phyloP scores from a whole-genome alignment of 2,888 invertebrate species.

The Hirtodrosophila alboralis region DNA sequence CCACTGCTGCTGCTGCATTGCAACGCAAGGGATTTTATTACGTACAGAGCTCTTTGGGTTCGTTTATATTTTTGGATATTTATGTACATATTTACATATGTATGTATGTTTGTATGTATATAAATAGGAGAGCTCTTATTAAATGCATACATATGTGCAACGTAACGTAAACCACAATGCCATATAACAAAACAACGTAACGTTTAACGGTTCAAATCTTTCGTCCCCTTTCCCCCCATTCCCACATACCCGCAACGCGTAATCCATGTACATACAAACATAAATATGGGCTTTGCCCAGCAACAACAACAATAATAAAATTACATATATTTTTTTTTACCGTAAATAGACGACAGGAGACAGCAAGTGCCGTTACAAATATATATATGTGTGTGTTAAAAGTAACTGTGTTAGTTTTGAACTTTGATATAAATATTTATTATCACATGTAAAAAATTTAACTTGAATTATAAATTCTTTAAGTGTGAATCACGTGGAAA shows the following conservation, averaged over 20 bases:
- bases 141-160: conserved; percentile 52
- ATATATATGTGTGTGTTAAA: no score
- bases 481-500: conserved; percentile 51
- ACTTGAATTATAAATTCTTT: conserved; percentile 6
- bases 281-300: conserved; percentile 9
- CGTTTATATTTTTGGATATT: conserved; percentile 77
- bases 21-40: conserved; percentile 77
- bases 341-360: conserved; percentile 17
- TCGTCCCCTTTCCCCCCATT: no score
- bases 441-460: conserved; percentile 29
- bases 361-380: conserved; percentile 14
- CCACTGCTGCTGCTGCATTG: conserved; percentile 44
- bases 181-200: conserved; percentile 54
- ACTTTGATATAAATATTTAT: conserved; percentile 8
- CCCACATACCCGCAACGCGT: conserved; percentile 41
- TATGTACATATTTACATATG: conserved; percentile 39
- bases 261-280: conserved; percentile 22
- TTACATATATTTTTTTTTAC: conserved; percentile 9
- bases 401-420: conserved; percentile 28
- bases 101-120: conserved; percentile 26
- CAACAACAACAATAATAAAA: conserved; percentile 23
- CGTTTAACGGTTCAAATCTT: conserved; percentile 33
- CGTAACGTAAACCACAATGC: conserved; percentile 39
- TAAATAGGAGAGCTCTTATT: conserved; percentile 51
- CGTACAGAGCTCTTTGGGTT: conserved; percentile 61